Evolutionary conservation across 2,113 vertebrate species (phyloP).

Genomic region (Aramus guarauna): DNA sequence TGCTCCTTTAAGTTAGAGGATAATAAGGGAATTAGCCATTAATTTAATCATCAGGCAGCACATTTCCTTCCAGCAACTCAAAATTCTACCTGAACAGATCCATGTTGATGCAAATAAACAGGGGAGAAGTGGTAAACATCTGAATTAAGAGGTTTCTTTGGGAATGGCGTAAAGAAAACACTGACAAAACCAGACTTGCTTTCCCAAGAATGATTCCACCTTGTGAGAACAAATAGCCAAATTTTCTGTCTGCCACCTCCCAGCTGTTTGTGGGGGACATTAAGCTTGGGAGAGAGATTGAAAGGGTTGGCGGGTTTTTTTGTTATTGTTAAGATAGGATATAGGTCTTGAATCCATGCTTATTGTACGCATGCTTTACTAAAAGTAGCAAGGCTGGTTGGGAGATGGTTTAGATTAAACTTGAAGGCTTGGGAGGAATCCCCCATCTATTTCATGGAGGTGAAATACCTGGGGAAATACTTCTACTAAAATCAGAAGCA

Average conservation of each 20-base stretch:
- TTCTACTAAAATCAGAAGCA: not conserved
- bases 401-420: not conserved
- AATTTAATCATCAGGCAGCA: not conserved
- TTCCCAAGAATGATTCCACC: not conserved
- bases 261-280: too few species aligned
- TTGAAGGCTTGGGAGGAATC: not conserved
- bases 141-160: not conserved
- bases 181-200: not conserved
- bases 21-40: not conserved
- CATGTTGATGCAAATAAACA: not conserved
- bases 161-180: not conserved
- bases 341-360: not conserved
- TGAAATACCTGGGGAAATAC: not conserved
- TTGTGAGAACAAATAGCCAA: not conserved
- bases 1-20: not conserved
- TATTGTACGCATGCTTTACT: not conserved
- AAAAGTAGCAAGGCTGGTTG: not conserved
- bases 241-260: not conserved
- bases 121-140: not conserved
- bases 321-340: not conserved
- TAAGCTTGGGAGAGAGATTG: not conserved
- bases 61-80: not conserved
- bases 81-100: not conserved
- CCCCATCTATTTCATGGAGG: not conserved
- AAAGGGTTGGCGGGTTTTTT: not conserved